Percentiles rank a stretch among this genome's conserved stretches.
phyloP scores from a whole-genome alignment of 2,113 vertebrate genomes.

The Pteropus alecto region DNA sequence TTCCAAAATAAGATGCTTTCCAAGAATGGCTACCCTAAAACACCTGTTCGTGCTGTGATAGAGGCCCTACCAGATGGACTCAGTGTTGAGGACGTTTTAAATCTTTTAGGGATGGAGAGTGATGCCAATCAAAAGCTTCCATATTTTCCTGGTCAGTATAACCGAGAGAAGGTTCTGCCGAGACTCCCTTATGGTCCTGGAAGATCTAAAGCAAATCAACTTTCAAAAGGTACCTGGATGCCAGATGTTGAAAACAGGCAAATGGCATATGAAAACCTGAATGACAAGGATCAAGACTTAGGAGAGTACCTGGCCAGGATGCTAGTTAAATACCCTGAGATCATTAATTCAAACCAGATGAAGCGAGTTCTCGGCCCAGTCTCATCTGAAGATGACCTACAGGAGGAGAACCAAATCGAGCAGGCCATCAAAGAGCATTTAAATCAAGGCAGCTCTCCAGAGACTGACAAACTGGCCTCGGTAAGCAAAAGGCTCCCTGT shows the following conservation, averaged over 20 bases:
- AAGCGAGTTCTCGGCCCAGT: conserved; percentile 83
- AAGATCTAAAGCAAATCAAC: conserved; percentile 78
- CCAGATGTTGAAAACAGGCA: conserved; percentile 81
- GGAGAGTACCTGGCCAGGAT: conserved; percentile 90
- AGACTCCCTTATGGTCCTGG: conserved; percentile 81
- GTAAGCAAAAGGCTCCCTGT: conserved; percentile 84
- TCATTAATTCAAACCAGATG: conserved; percentile 80
- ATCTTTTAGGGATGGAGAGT: conserved; percentile 87
- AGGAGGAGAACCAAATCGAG: conserved; percentile 81
- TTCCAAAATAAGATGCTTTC: conserved; percentile 83
- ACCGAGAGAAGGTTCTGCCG: conserved; percentile 81
- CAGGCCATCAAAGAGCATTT: conserved; percentile 88
- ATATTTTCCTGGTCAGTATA: conserved; percentile 84
- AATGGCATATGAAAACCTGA: conserved; percentile 83
- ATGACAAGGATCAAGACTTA: conserved; percentile 89
- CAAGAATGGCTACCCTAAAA: conserved; percentile 81
- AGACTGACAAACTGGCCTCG: conserved; percentile 74
- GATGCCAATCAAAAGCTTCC: conserved; percentile 83
- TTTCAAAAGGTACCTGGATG: conserved; percentile 81
- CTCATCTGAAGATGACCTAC: conserved; percentile 76
- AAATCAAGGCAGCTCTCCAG: conserved; percentile 83
- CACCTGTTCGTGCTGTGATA: conserved; percentile 71
- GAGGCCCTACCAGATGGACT: conserved; percentile 87
- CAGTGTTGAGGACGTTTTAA: conserved; percentile 90
- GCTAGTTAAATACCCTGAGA: conserved; percentile 87